Evolutionary conservation across 2,797 vertebrate genomes (phyloP), one percentile per base, ranked within the genome.

Genomic region (Chaetophractus vellerosus): DNA sequence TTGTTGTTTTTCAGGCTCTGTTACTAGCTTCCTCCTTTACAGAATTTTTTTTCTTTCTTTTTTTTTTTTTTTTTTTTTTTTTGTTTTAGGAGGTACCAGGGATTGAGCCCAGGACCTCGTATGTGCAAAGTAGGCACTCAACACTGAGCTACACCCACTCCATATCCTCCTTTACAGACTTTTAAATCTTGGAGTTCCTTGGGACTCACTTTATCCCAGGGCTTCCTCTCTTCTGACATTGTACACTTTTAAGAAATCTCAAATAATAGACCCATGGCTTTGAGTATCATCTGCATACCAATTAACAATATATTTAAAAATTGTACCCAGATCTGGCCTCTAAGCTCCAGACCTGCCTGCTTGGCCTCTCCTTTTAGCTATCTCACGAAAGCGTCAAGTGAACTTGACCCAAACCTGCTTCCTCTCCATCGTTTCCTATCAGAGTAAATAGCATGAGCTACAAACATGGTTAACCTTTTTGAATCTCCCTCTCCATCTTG

Each of bases 401-500:
- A 82, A 28, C 31, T 61, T 71, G 61, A 83, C 26, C 28, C 71
- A 84, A 55, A 84, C 1, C 33, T 75, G 8, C 21, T 64, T 45
- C n/a, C 1, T 31, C 24, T 66, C 38, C 18, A 82, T 9, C 9
- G 14, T 45, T 86, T 87, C 52, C 63, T 69, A 48, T 24, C 31
- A 75, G 45, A 75, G 31, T 2, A 69, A 59, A 52, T 38, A 38
- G 28, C 26, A 48, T 36, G 64, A 26, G 55, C 41, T 48, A 52
- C 33, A 91, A 81, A 66, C 4, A 4, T 6, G 31, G 19, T 23
- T 38, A 9, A 61, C 21, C 41, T 41, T 33, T 75, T 26, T 8
- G 18, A 74, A 6, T 36, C 68, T 36, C 68, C 24, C 24, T 81
- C 68, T 96, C 78, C 82, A 92, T 66, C 23, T 61, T n/a, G 41